A percentile compares a stretch with the other conserved stretches of the same genome.
phyloP scores from a whole-genome alignment of 2,888 invertebrate genomes.

The Chloroclysta siterata region DNA sequence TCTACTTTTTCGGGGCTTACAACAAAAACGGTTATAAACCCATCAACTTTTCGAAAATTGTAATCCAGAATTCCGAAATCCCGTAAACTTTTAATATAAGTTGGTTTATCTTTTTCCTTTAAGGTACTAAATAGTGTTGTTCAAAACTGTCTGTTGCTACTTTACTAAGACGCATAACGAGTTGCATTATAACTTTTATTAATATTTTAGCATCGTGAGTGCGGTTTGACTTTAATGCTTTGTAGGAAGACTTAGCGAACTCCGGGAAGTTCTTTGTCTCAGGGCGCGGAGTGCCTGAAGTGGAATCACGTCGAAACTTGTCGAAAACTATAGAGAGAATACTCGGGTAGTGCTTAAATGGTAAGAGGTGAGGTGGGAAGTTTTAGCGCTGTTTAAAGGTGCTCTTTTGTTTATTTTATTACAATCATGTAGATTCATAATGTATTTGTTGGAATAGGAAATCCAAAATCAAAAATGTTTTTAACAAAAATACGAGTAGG shows the following conservation, averaged over 20 bases:
- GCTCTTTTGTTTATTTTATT: constrained; percentile 15
- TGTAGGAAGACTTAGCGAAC: constrained; percentile 61
- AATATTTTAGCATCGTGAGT: constrained; percentile 57
- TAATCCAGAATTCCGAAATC: no score
- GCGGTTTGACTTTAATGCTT: constrained; percentile 61
- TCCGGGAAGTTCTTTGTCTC: constrained; percentile 57
- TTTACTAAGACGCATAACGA: not conserved
- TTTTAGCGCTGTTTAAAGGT: constrained; percentile 15
- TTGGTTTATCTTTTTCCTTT: not conserved
- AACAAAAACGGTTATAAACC: no score
- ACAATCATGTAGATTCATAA: not conserved
- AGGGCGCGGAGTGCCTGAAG: constrained; percentile 44
- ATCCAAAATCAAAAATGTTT: no score
- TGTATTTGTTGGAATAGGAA: not conserved
- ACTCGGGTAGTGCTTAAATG: constrained; percentile 36
- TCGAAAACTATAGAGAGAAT: constrained; percentile 47
- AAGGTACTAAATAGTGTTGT: not conserved
- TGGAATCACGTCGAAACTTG: constrained; percentile 51
- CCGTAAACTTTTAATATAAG: no score
- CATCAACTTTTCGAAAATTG: no score
- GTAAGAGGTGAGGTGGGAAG: constrained; percentile 26
- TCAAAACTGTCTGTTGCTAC: not conserved
- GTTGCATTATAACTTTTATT: constrained; percentile 56
- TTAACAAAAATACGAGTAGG: no score
- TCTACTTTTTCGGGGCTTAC: no score